Conservation (phyloP, 2,113 vertebrate genomes). For the Sprattus sprattus region DNA sequence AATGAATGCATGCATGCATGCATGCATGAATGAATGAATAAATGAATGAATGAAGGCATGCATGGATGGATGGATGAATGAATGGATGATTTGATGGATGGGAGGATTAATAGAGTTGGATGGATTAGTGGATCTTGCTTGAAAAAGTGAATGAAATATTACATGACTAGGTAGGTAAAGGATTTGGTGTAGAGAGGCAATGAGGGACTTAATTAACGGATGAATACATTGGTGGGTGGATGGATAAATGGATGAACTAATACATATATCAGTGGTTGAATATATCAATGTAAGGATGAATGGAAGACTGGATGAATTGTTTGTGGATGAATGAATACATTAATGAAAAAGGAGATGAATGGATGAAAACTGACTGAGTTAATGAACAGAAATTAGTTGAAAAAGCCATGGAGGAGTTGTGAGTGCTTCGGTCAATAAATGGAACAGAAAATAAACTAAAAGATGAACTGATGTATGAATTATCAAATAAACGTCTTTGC, state of each 20-base stretch:
- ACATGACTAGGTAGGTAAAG: not conserved
- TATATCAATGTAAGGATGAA: not conserved
- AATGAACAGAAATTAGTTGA: too few relatives aligned
- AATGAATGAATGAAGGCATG: not conserved
- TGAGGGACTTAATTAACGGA: not conserved
- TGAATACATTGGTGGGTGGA: not conserved
- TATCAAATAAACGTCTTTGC: not conserved
- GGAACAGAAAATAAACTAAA: too few relatives aligned
- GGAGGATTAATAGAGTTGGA: too few relatives aligned
- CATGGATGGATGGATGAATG: not conserved
- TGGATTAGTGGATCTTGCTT: too few relatives aligned
- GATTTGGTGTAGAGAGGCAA: too few relatives aligned
- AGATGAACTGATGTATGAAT: too few relatives aligned
- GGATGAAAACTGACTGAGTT: too few relatives aligned
- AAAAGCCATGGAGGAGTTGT: not conserved
- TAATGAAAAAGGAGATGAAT: too few relatives aligned
- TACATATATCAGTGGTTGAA: not conserved
- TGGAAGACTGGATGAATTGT: not conserved
- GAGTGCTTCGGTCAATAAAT: too few relatives aligned
- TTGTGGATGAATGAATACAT: not conserved
- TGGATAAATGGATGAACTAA: not conserved
- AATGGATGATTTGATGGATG: not conserved
- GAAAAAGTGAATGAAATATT: too few relatives aligned
- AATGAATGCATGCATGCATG: too few relatives aligned
- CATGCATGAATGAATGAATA: not conserved